Evolutionary conservation across 53 echinoderm and acorn worm species (phyloP), one percentile per base, ranked within the genome.

Genomic region (Paelopatides confundens): DNA sequence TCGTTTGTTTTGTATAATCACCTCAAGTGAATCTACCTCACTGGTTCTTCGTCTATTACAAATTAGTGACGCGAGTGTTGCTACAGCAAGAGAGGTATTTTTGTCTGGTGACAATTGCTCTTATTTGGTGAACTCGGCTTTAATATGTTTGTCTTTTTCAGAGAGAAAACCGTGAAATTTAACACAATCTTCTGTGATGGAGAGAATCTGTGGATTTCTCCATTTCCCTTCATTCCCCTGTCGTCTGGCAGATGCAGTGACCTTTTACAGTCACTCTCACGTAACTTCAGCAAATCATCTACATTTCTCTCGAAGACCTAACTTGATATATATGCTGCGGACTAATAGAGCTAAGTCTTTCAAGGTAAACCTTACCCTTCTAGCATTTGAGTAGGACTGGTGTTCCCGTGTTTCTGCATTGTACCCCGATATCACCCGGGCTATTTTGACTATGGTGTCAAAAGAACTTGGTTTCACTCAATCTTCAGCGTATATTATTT

Each of bases 121-220:
- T 43, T 81, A 91, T 7, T 21, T 58, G 29, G 79, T 92, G 28
- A 86, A 29, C 12, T 51, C 34, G 64, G 70, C 24, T 74, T 50
- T 86, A 9, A 86, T 27, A 3, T 31, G 11, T 24, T 86, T 48
- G 47, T 88, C 88, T 15, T 65, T 4, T 13, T 23, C 17, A 27
- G 54, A 4, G 37, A 88, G 81, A 65, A 65, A 88, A 3, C 11
- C 15, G 28, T 81, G 36, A 27, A 92, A 89, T n/a, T 78, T 67
- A 21, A 92, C 70, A 51, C 89, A 89, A 35, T 92, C 89, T 29
- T 89, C 77, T 35, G 93, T 92, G 2, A 92, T 67, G 6, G 93
- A 89, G 33, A 92, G 86, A 5, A 86, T 17, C 38, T 89, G 77
- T 36, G 89, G 85, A 3, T 66, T 47, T 37, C 68, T 89, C 82